phyloP scores from a whole-genome alignment of 2,888 invertebrate genomes.

The Gordius sp. region DNA sequence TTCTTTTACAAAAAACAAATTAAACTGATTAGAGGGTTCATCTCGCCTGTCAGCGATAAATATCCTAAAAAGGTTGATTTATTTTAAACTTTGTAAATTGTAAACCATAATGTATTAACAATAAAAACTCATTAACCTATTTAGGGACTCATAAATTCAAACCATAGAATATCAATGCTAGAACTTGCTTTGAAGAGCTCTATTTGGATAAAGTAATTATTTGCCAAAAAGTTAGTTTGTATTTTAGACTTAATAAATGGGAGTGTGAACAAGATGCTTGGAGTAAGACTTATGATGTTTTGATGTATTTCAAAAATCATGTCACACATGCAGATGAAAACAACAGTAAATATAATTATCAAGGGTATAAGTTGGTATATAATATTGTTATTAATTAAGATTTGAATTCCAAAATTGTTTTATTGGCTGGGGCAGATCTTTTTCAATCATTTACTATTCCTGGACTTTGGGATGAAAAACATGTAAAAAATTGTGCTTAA shows the following conservation, averaged over 20 bases:
- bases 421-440: conserved; percentile 2
- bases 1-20: background rate
- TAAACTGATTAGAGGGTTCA: background rate
- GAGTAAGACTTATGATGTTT: conserved; percentile 4
- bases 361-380: no score
- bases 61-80: conserved; percentile 5
- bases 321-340: background rate
- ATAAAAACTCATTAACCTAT: no score
- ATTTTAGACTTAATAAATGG: background rate
- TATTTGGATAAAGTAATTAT: background rate
- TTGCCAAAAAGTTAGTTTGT: background rate
- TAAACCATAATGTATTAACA: no score
- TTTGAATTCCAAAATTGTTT: background rate
- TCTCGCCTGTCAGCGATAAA: background rate
- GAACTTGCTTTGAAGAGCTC: background rate
- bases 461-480: background rate
- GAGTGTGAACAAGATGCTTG: background rate
- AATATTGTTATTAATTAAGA: no score
- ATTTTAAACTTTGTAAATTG: background rate
- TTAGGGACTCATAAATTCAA: background rate
- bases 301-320: background rate
- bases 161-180: background rate
- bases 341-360: no score
- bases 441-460: conserved; percentile 9
- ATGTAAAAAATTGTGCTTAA: conserved; percentile 5